Evolutionary conservation across 2,113 vertebrate species (phyloP).

Genomic region (Hydrolagus affinis): DNA sequence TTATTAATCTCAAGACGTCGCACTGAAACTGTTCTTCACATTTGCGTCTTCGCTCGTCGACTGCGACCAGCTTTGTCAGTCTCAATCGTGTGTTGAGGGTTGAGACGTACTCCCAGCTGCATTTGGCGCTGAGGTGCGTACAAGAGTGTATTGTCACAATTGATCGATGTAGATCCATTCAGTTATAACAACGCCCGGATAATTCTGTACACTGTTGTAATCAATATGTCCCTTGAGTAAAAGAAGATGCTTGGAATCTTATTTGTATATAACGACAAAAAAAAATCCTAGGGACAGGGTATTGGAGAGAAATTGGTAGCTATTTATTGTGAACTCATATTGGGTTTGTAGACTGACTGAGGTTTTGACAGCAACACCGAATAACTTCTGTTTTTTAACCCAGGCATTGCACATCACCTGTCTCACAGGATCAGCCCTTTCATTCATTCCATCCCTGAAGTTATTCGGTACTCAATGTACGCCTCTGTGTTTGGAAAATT

Average conservation of each 20-base stretch:
- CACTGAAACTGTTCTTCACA: not conserved
- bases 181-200: no score
- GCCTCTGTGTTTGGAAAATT: not conserved
- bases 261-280: not conserved
- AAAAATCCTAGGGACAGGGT: not conserved
- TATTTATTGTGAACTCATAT: not conserved
- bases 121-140: no score
- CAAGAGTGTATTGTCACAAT: not conserved
- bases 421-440: not conserved
- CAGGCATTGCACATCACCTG: no score
- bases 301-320: not conserved
- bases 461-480: not conserved
- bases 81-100: not conserved
- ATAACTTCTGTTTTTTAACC: not conserved
- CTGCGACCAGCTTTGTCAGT: not conserved
- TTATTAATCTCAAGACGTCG: not conserved
- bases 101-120: not conserved
- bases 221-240: not conserved
- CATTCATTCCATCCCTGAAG: not conserved
- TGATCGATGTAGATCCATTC: not conserved
- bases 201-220: no score
- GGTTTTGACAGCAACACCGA: not conserved
- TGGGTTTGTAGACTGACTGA: no score
- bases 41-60: not conserved
- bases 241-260: not conserved